Evolutionary conservation across 2,888 invertebrate species (phyloP).

Genomic region (Caenorhabditis sp.): DNA sequence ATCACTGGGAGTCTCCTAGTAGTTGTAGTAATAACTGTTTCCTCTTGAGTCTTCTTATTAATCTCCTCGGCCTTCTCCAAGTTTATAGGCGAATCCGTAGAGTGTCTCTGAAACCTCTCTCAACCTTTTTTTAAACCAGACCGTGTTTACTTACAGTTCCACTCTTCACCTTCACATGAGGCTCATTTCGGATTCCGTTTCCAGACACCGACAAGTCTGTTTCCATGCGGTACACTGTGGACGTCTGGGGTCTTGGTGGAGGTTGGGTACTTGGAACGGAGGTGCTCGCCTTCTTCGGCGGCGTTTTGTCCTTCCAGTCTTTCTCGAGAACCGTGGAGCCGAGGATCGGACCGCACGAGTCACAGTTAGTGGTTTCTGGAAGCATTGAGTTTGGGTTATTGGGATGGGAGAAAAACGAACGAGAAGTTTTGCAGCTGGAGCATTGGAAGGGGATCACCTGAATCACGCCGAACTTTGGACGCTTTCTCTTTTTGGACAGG

Average conservation of each 20-base stretch:
- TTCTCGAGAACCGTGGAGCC: constrained; percentile 67
- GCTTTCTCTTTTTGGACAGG: constrained; percentile 66
- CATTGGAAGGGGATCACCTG: constrained; percentile 79
- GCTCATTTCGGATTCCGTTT: constrained; percentile 32
- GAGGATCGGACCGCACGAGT: constrained; percentile 74
- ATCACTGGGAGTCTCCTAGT: background rate
- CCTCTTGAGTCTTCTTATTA: constrained; percentile 33
- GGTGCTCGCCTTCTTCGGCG: constrained; percentile 15
- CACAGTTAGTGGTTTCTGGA: constrained; percentile 57
- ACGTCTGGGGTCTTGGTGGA: constrained; percentile 14
- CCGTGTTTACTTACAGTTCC: constrained; percentile 55
- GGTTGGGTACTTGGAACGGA: constrained; percentile 7
- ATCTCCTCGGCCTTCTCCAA: constrained; percentile 60
- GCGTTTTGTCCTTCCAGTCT: constrained; percentile 55
- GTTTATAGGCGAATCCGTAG: constrained; percentile 52
- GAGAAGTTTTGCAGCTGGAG: constrained; percentile 70
- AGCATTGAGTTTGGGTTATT: background rate
- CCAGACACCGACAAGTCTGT: constrained; percentile 61
- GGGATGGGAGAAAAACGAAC: no score
- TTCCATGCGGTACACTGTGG: constrained; percentile 68
- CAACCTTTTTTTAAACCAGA: no score
- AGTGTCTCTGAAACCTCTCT: constrained; percentile 54
- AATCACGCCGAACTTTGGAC: constrained; percentile 77
- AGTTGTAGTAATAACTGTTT: background rate
- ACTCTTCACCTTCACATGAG: constrained; percentile 49